A percentile compares a stretch with the other conserved stretches of the same genome.
phyloP scores from a whole-genome alignment of 1,140 invertebrate genomes.

The Meloidogyne floridensis region DNA sequence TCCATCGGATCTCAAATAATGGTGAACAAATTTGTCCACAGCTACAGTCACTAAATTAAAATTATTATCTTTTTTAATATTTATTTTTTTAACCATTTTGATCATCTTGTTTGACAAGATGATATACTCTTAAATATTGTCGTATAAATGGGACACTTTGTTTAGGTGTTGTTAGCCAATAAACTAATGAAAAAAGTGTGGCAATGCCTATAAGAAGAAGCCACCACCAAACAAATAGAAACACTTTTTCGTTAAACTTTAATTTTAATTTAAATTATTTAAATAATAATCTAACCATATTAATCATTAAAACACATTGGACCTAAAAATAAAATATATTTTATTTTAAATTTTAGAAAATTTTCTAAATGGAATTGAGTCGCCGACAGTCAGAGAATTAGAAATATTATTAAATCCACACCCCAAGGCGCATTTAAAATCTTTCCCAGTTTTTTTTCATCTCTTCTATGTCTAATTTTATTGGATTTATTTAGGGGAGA shows the following conservation, averaged over 20 bases:
- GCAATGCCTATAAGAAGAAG: conserved; percentile 58
- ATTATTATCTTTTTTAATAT: conserved; percentile 30
- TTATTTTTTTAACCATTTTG: conserved; percentile 57
- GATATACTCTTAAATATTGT: conserved; percentile 35
- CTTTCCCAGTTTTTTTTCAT: no score
- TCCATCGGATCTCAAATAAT: conserved; percentile 60
- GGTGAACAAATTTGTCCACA: conserved; percentile 64
- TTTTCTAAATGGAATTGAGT: no score
- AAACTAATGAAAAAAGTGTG: conserved; percentile 60
- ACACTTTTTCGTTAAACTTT: conserved; percentile 63
- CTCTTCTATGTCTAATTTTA: no score
- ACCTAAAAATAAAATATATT: not conserved
- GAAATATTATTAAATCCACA: no score
- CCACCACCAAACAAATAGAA: conserved; percentile 64
- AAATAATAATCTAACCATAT: conserved; percentile 61
- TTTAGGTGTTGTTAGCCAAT: conserved; percentile 41
- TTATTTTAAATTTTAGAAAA: no score
- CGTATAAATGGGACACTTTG: conserved; percentile 33
- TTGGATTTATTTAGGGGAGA: no score
- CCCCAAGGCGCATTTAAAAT: no score
- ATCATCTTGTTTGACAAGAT: conserved; percentile 37
- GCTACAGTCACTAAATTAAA: conserved; percentile 39
- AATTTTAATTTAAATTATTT: conserved; percentile 58
- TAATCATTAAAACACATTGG: conserved; percentile 67
- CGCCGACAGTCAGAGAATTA: no score